Evolutionary conservation across 2,888 invertebrate species (phyloP), one percentile per base, ranked within the genome.

Genomic region (Phortica okadai): DNA sequence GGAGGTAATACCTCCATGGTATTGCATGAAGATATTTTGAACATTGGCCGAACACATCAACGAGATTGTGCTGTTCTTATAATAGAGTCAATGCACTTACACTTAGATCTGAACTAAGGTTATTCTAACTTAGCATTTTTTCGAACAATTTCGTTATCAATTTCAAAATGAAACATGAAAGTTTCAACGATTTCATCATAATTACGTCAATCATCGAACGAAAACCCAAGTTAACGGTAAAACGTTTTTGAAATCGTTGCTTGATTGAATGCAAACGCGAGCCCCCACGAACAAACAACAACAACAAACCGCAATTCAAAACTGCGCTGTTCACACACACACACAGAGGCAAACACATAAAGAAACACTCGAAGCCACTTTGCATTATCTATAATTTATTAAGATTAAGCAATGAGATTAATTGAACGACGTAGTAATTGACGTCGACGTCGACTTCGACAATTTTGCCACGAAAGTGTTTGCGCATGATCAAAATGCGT

Each of bases 391-490:
- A 2, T 64, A 64, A 64, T 64, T 64, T 64, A 64, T 41, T 33
- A 33, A 33, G 64, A 64, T 64, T 64, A 33, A 21, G 41, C 41
- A 14, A 10, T 33, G 75, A 79, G 78, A 83, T 85, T 84, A 82
- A 83, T 84, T 82, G 81, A 79, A 72, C 80, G 77, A 78, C 82
- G 83, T 82, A 50, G 50, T 50, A 86, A 85, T 85, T 83, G 79
- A 80, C 81, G 82, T 83, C 82, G 78, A 14, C 77, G 2, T 11
- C 70, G 21, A 50, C 11, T 45, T 45, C 6, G 10, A 45, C 6
- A 5, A 5, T 11, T 50, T 50, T 50, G 10, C 10, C 2, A 50
- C 50, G 33, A 33, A 33, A 3, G 33, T 33, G 33, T 21, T 64
- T 77, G 77, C 80, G 77, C 80, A 76, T 75, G 76, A 76, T 76